Base-by-base conservation (phyloP, 2,888 invertebrate genomes). In the Chalcosyrphus nemorum region DNA sequence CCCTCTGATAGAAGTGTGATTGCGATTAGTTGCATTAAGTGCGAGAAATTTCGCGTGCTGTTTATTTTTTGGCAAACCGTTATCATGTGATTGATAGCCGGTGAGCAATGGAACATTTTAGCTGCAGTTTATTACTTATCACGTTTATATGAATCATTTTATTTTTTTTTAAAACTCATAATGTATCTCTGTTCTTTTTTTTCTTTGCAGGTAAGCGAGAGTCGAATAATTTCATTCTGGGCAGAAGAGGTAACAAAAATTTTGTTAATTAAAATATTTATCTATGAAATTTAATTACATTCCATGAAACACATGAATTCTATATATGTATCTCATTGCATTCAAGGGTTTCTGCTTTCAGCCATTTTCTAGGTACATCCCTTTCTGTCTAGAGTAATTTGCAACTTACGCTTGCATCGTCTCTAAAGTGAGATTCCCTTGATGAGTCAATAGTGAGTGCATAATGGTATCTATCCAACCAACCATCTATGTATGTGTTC, bases 361-460 rank as follows among this genome's bases (percentile, higher is more conserved):
- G 17, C 4, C 27, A 52, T 29, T 9, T 17, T 54, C 2, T 15
- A 15, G 7, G 6, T 15, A 4, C 13, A 63, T 9, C 17, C 7
- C 21, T 19, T 32, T 7, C 19, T 47, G 32, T 47, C 47, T 29
- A 27, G 27, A 17, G 17, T 15, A 57, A 56, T 56, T 71, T 50
- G 17, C 15, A 66, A 50, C 45, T 59, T 66, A 57, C 38, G 41
- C 57, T 71, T 71, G 78, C 63, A 78, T 78, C 71, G 63, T 47
- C 15, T 19, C 38, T 19, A 45, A 50, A 65, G 47, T 24, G 38
- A 32, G n/a, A 66, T 21, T 52, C 47, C 11, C 59, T 52, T 61
- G 74, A 80, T 66, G 74, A 80, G 66, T 80, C 74, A 80, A 74
- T 66, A 59, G 56, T 72, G 29, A 77, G 59, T 76, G 77, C 77